Evolutionary conservation across 1,140 invertebrate species (phyloP).

Genomic region (Habropoda laboriosa): DNA sequence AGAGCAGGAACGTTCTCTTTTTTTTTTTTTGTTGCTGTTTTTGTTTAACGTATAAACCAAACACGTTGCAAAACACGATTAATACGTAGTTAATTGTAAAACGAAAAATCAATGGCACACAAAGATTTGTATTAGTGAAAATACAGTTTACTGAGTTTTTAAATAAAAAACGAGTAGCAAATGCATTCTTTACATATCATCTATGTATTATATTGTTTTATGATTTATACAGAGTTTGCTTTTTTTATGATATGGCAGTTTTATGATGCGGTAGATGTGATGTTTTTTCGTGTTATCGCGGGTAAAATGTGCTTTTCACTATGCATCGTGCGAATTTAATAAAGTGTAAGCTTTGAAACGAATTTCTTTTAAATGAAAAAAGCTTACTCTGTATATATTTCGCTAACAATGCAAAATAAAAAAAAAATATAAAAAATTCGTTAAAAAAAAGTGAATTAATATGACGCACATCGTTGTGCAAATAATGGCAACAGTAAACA

Average conservation of each 20-base stretch:
- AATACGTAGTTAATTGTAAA: conserved; percentile 38
- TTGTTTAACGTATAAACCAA: not conserved
- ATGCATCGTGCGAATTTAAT: no score
- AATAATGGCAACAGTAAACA: conserved; percentile 45
- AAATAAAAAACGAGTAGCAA: conserved; percentile 9
- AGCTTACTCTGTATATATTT: conserved; percentile 20
- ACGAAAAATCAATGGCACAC: conserved; percentile 47
- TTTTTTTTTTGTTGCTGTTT: no score
- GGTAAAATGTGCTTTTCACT: no score
- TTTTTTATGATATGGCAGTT: not conserved
- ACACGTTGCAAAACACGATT: conserved; percentile 16
- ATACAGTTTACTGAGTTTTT: conserved; percentile 41
- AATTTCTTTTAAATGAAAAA: not conserved
- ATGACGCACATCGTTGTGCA: conserved; percentile 58
- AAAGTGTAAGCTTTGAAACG: not conserved
- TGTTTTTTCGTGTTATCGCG: not conserved
- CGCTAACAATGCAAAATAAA: conserved; percentile 9
- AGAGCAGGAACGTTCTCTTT: not conserved
- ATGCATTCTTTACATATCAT: conserved; percentile 41
- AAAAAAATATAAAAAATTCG: conserved; percentile 23
- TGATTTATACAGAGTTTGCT: conserved; percentile 17
- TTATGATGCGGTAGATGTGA: no score
- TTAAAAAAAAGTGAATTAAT: conserved; percentile 24
- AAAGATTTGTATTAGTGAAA: conserved; percentile 43
- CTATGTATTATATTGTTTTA: conserved; percentile 19